Evolutionary conservation across 2,797 vertebrate species (phyloP), one percentile per base, ranked within the genome.

Genomic region (Graptemys geographica): DNA sequence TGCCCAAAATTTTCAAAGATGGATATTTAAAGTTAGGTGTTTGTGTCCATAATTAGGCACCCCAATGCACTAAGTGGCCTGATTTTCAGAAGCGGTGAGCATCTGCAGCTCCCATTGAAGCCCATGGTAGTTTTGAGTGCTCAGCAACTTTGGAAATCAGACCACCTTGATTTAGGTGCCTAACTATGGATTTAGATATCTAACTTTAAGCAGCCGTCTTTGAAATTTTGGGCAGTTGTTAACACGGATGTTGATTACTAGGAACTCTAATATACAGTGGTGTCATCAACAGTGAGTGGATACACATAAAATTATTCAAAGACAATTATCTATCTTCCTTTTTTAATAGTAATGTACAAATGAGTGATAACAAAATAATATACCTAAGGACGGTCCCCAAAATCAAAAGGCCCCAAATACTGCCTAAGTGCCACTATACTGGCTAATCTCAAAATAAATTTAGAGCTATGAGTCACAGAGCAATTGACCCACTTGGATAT

Each of bases 401-500:
- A 41, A 91, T 1, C n/a, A 18, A 86, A 92, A 94, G 84, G 1
- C 69, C 89, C 86, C 84, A 83, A 93, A 91, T 3, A 4, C 33
- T 81, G 90, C 88, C 52, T 51, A 82, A 92, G 65, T 94, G 84
- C 87, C 88, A 59, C 88, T 88, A 37, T 2, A 31, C 11, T 87
- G 86, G 25, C 41, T 90, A 87, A 95, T 94, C 65, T 52, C 84
- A 79, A 96, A 96, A 93, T 2, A 93, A 94, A 92, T 93, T 93
- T 93, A 80, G 55, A 83, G 65, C 81, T 83, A 72, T 84, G 81
- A 92, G 93, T 19, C 89, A 41, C 25, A 89, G 53, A 93, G 69
- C 88, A 94, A 95, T 93, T 96, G 92, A 95, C 90, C 87, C 93
- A 89, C 93, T 90, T 87, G 80, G 62, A 56, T 90, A 55, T 88